These are phyloP conservation scores for Montipora sp. DNA, from an alignment of 64 coral and sea anemone species.

Conservation along the genomic window DNA sequence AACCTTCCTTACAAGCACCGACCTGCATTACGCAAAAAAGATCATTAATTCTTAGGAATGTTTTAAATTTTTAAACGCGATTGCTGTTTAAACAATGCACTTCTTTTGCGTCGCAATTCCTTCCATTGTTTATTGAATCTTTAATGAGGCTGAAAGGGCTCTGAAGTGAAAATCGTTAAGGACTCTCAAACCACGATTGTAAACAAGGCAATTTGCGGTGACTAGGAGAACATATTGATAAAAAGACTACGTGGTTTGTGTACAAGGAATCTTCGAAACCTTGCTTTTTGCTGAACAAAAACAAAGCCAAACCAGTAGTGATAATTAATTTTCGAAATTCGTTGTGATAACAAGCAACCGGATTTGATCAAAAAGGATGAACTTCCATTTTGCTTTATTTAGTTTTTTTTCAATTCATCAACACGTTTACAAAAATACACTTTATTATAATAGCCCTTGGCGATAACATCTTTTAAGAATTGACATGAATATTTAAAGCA, in stretches of 20 bases:
- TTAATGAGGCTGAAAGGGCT: constrained; percentile 5
- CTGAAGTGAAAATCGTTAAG: constrained; percentile 28
- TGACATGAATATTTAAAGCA: not conserved
- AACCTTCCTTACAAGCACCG: no score
- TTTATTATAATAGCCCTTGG: not conserved
- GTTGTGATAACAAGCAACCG: constrained; percentile 1
- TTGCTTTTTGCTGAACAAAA: not conserved
- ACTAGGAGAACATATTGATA: not conserved
- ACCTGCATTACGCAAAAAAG: not conserved
- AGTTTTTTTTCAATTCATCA: not conserved
- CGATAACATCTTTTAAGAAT: not conserved
- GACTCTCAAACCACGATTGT: not conserved
- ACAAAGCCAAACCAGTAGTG: not conserved
- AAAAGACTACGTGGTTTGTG: not conserved
- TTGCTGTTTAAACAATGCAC: constrained; percentile 4
- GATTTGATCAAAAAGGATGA: constrained; percentile 3
- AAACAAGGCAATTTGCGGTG: constrained; percentile 32
- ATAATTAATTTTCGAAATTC: constrained; percentile 29
- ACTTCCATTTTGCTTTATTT: not conserved
- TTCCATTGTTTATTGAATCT: constrained; percentile 11
- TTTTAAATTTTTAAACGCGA: not conserved
- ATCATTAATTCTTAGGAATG: not conserved
- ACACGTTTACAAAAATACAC: not conserved
- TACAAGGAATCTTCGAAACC: not conserved
- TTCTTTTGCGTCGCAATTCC: not conserved